Evolutionary conservation across 1,140 invertebrate species (phyloP).

Genomic region (Harlomillsia oculata): DNA sequence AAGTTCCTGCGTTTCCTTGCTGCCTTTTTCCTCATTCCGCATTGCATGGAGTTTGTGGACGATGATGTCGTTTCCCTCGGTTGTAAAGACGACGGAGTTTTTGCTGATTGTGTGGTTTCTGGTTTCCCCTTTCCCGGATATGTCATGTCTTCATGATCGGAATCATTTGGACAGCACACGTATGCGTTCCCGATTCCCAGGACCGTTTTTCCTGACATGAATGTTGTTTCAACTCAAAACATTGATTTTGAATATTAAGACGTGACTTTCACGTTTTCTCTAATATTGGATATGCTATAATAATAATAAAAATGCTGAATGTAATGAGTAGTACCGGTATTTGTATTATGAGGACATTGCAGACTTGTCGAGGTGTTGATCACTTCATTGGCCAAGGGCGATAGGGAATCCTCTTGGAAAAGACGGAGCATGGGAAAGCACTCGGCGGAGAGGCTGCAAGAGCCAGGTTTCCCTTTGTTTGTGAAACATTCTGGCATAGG

Average conservation of each 20-base stretch:
- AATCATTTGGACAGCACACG: too few species aligned
- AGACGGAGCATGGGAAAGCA: conserved; percentile 1
- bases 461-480: background rate
- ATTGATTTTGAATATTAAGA: too few species aligned
- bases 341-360: background rate
- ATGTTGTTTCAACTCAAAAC: too few species aligned
- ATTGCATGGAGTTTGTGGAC: background rate
- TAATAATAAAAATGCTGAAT: background rate
- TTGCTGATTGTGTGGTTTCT: background rate
- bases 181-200: too few species aligned
- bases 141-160: too few species aligned
- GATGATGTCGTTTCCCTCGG: background rate
- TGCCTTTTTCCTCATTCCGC: background rate
- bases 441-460: background rate
- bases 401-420: background rate
- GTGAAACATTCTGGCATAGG: background rate
- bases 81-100: background rate
- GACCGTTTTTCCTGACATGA: too few species aligned
- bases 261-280: too few species aligned
- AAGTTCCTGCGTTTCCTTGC: too few species aligned
- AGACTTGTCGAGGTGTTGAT: background rate
- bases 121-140: too few species aligned
- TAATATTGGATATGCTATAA: background rate
- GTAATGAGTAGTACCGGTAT: background rate
- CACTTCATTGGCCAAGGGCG: background rate